Base-by-base conservation (phyloP, 2,888 invertebrate genomes). In the Copidosoma aretas region DNA sequence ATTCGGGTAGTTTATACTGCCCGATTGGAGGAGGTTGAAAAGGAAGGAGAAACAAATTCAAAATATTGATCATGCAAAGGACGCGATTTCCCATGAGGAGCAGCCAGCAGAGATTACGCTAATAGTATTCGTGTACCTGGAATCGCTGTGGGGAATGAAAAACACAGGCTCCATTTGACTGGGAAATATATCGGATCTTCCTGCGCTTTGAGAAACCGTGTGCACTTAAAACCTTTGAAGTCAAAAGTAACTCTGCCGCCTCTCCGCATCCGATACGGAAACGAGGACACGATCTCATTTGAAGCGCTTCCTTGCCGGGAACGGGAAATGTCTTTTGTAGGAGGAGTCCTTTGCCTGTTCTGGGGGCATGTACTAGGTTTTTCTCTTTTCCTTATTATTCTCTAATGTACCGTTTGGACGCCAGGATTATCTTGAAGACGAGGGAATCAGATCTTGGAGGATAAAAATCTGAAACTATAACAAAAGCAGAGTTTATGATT, bases 101-200 rank as follows among this genome's bases (percentile, higher is more conserved):
- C 32, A n/a, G n/a, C n/a, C n/a, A n/a, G n/a, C n/a, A 32, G 32
- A 5, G 32, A 32, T 32, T 32, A 5, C 32, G 8, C 32, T 32
- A 32, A 32, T 32, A 32, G 32, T 32, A 32, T 32, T 5, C 32
- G 32, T 32, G 32, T 32, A 32, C 32, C 4, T 32, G 32, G 32
- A 32, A 32, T 8, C 32, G 32, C 32, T 32, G 32, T 8, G 17
- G 43, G 43, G 43, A 46, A 46, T 14, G 43, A 17, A 46, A 12
- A 46, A 46, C 43, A 46, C 15, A 12, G 12, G 43, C 43, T 12
- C 41, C 21, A 46, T 60, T 65, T 60, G 43, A 53, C 60, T 14
- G 53, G 32, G 32, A 15, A 32, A 65, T 46, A 24, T 54, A 65
- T 62, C 58, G 67, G 58, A 52, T 62, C n/a, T 43, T 41, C 43